These are phyloP conservation scores for Proisotoma minuta DNA, from an alignment of 2,888 invertebrate genomes.

Conservation along the genomic window DNA sequence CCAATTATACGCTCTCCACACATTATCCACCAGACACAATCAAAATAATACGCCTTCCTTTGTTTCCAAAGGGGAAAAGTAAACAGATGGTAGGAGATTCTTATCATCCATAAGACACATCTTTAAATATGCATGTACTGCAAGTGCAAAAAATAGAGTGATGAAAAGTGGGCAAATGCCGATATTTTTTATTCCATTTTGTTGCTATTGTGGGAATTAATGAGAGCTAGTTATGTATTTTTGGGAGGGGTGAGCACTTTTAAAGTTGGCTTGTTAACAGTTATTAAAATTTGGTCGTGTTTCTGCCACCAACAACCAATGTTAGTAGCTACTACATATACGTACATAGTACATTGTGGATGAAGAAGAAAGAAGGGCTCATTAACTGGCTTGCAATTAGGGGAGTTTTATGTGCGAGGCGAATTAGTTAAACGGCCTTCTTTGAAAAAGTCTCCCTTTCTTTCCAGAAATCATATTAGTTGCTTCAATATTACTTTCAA, in stretches of 20 bases:
- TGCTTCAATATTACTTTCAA: not conserved
- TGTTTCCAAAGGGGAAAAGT: conserved; percentile 1
- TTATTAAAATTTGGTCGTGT: conserved; percentile 2
- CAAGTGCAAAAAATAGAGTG: no score
- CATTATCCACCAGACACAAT: conserved; percentile 5
- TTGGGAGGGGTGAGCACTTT: not conserved
- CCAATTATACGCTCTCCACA: conserved; percentile 4
- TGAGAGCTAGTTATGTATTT: not conserved
- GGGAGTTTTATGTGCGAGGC: conserved; percentile 3
- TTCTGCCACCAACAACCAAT: no score
- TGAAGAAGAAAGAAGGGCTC: no score
- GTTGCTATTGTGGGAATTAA: not conserved
- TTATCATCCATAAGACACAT: no score
- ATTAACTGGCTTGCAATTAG: not conserved
- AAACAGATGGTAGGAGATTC: no score
- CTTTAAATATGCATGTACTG: no score
- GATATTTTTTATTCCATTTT: not conserved
- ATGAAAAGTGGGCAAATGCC: no score
- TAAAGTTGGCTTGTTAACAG: not conserved
- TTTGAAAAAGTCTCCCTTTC: not conserved
- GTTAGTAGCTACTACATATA: no score
- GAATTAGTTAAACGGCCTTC: conserved; percentile 2
- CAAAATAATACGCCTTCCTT: conserved; percentile 1
- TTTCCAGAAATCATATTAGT: not conserved
- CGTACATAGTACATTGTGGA: no score